phyloP scores from a whole-genome alignment of 1,140 invertebrate genomes.

The Condylostylus longicornis region DNA sequence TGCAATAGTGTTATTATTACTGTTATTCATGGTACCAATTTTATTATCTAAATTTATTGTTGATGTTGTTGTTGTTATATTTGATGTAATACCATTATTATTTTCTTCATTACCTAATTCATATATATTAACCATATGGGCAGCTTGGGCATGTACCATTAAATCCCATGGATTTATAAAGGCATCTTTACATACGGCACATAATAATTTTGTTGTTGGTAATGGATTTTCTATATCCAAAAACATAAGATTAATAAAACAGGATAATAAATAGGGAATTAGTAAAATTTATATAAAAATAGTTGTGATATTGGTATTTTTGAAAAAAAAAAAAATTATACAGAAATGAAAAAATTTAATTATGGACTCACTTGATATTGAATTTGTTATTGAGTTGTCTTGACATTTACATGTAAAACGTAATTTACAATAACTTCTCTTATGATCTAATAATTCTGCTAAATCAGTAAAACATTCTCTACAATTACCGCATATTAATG shows the following conservation, averaged over 20 bases:
- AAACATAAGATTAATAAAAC: background rate
- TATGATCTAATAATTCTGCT: conserved; percentile 69
- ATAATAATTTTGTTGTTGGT: conserved; percentile 43
- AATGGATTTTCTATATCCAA: conserved; percentile 27
- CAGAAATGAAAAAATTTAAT: too few relatives aligned
- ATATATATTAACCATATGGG: conserved; percentile 70
- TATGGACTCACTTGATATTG: too few relatives aligned
- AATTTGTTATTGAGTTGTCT: conserved; percentile 32
- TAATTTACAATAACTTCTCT: conserved; percentile 70
- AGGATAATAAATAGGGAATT: too few relatives aligned
- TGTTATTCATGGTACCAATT: conserved; percentile 4
- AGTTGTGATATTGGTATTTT: too few relatives aligned
- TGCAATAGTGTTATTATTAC: conserved; percentile 1
- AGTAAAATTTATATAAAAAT: too few relatives aligned
- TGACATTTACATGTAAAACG: conserved; percentile 73
- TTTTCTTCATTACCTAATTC: conserved; percentile 41
- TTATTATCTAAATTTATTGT: conserved; percentile 2
- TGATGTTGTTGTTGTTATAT: conserved; percentile 15
- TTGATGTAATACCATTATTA: conserved; percentile 14
- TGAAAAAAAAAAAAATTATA: too few relatives aligned
- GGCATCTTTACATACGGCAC: conserved; percentile 62
- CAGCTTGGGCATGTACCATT: conserved; percentile 64
- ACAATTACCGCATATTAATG: conserved; percentile 78
- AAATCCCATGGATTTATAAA: conserved; percentile 63
- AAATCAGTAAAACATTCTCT: conserved; percentile 68